phyloP scores from a whole-genome alignment of 1,140 invertebrate genomes.

The Sycophaga agraensis region DNA sequence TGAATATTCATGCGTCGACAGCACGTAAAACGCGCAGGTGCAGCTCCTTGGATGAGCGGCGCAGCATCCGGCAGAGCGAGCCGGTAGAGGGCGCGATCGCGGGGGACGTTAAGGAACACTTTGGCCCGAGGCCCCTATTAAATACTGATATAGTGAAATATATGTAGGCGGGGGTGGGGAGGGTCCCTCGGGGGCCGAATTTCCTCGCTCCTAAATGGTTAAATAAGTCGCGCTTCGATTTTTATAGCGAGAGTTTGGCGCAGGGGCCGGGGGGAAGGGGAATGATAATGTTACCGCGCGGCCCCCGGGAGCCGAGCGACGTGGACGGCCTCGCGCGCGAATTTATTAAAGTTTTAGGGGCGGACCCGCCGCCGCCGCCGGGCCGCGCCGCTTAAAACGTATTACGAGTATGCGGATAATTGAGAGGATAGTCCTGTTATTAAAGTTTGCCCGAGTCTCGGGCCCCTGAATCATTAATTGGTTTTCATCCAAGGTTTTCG shows the following conservation, averaged over 20 bases:
- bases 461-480: too few relatives aligned
- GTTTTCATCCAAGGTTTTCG: too few relatives aligned
- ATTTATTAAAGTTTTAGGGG: slow-evolving; percentile 17
- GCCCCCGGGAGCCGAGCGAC: too few relatives aligned
- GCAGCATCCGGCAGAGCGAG: neutral
- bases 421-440: too few relatives aligned
- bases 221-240: slow-evolving; percentile 1
- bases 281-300: too few relatives aligned
- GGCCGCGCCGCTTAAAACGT: neutral
- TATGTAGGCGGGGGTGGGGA: neutral
- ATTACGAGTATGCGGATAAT: neutral
- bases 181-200: neutral
- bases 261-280: neutral
- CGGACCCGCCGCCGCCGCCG: too few relatives aligned
- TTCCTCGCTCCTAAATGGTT: slow-evolving; percentile 1
- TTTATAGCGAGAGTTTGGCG: neutral
- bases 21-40: neutral
- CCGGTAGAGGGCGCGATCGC: too few relatives aligned
- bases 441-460: too few relatives aligned
- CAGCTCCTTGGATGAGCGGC: neutral
- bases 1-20: slow-evolving; percentile 50
- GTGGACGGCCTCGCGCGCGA: too few relatives aligned
- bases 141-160: slow-evolving; percentile 18
- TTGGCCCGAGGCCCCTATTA: slow-evolving; percentile 2
- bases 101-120: neutral